Evolutionary conservation across 2,797 vertebrate genomes (phyloP).

Genomic region (Sebastes jordani): DNA sequence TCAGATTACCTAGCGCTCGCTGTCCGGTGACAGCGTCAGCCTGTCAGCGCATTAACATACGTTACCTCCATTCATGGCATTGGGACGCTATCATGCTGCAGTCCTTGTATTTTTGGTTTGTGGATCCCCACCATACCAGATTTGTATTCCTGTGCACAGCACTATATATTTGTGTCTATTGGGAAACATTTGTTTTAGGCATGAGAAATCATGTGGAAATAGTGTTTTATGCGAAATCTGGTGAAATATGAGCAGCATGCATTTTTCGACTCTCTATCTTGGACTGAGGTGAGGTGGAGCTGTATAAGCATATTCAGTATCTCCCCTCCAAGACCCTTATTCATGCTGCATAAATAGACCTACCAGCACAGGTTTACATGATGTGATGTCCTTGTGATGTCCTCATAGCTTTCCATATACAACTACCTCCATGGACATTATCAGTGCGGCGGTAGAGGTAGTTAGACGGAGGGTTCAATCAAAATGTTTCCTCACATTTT

Average conservation of each 20-base stretch:
- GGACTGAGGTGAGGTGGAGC: conserved; percentile 28
- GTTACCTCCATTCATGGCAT: conserved; percentile 33
- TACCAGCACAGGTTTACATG: conserved; percentile 63
- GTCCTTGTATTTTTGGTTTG: background rate
- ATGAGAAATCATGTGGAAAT: conserved; percentile 23
- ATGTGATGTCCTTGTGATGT: conserved; percentile 78
- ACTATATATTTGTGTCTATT: conserved; percentile 1
- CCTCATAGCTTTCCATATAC: conserved; percentile 65
- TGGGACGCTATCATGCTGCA: conserved; percentile 14
- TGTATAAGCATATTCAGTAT: conserved; percentile 50
- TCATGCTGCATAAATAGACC: conserved; percentile 69
- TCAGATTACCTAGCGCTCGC: conserved; percentile 68
- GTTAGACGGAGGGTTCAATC: conserved; percentile 69
- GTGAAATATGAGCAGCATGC: conserved; percentile 30
- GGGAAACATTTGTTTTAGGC: conserved; percentile 21
- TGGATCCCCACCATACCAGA: background rate
- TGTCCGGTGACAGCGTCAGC: conserved; percentile 61
- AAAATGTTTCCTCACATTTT: conserved; percentile 63
- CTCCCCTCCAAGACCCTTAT: conserved; percentile 46
- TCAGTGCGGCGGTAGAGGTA: conserved; percentile 49
- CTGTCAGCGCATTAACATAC: conserved; percentile 64
- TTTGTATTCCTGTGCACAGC: background rate
- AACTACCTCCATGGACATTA: conserved; percentile 61
- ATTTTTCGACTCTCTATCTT: conserved; percentile 40
- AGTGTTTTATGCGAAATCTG: conserved; percentile 10